Evolutionary conservation across 2,797 vertebrate species (phyloP), one percentile per base, ranked within the genome.

Genomic region (Manis crassicaudata): DNA sequence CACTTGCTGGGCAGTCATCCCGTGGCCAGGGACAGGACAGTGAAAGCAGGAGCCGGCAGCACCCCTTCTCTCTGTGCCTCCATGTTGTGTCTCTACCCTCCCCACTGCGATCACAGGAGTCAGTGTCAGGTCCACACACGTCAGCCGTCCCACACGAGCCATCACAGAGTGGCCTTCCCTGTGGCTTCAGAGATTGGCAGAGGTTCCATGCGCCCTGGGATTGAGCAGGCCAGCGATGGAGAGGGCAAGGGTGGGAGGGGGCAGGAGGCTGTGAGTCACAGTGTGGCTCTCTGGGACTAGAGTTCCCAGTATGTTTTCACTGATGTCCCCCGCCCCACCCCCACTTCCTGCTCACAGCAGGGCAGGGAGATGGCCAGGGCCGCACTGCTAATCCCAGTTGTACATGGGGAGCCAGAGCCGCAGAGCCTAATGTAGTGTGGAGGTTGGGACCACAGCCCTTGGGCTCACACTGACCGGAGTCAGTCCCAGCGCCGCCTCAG

Each of bases 211-310:
- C 0, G 0, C 32, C 86, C 56, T 60, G 16, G 16, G 21, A 16
- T 23, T 52, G 16, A 52, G 65, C 2, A 0, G 25, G 63, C 25
- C 58, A 21, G 9, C 60, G 54, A 23, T 3, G 18, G 18, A n/a
- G 23, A 43, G 2, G 7, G 23, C 16, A 46, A 9, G 8, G 3
- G 10, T 32, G 12, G 25, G 46, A 6, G 29, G 62, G 40, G 10
- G 14, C 29, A 56, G 37, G 52, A 37, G 52, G 9, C 40, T 0
- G 1, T 0, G 29, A 2, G 0, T 35, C 7, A 6, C 92, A 35
- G 7, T 50, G 46, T 43, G 46, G 18, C 12, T 52, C 46, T 43
- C 29, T 25, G 56, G 79, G 50, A 54, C 32, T 4, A n/a, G 50
- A 17, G 43, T 52, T 81, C 52, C 43, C 68, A 2, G 17, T 73